Evolutionary conservation across 2,113 vertebrate species (phyloP).

Genomic region (Mobula birostris): DNA sequence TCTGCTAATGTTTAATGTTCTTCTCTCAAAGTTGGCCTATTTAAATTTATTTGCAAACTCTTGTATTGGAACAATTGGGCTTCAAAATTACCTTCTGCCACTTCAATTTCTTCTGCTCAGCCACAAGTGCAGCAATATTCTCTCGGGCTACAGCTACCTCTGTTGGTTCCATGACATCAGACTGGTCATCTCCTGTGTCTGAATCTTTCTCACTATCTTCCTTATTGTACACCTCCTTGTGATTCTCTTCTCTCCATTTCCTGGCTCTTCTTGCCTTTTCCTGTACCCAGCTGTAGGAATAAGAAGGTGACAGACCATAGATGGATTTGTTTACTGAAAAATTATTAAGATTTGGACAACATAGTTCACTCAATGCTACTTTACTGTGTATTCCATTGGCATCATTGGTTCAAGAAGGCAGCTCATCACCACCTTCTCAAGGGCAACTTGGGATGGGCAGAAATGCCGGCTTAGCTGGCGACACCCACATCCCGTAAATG

Average conservation of each 20-base stretch:
- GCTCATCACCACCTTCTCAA: no score
- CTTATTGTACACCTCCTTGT: slow-evolving; percentile 67
- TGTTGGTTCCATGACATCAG: slow-evolving; percentile 61
- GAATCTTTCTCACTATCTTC: slow-evolving; percentile 78
- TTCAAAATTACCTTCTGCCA: slow-evolving; percentile 66
- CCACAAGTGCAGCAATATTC: slow-evolving; percentile 61
- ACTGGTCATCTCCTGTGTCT: slow-evolving; percentile 64
- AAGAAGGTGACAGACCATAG: background rate
- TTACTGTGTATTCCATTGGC: background rate
- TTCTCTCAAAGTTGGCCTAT: no score
- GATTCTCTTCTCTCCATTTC: slow-evolving; percentile 66
- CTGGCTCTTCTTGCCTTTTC: slow-evolving; percentile 59
- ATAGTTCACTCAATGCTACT: background rate
- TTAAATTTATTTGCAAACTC: no score
- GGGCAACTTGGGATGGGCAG: no score
- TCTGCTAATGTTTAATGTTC: no score
- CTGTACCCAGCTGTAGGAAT: slow-evolving; percentile 69
- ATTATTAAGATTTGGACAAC: background rate
- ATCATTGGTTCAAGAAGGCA: background rate
- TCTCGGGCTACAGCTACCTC: slow-evolving; percentile 68
- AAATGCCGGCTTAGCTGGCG: no score
- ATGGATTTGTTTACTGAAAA: background rate
- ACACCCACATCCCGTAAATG: no score
- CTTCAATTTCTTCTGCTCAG: slow-evolving; percentile 66
- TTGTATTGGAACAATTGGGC: no score